Evolutionary conservation across 2,888 invertebrate species (phyloP).

Genomic region (Caenorhabditis sinica): DNA sequence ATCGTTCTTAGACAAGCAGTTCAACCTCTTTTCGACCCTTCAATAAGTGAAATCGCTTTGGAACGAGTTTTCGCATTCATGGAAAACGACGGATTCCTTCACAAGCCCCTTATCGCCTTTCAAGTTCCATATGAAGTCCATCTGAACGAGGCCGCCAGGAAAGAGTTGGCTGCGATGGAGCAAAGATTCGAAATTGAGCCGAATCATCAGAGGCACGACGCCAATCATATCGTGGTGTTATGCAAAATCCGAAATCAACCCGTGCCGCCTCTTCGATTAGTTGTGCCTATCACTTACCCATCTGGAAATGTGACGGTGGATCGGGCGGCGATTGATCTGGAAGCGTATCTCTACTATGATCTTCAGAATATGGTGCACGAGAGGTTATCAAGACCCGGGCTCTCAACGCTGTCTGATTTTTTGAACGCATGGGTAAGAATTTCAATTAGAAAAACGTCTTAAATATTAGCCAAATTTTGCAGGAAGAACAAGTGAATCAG

Average conservation of each 20-base stretch:
- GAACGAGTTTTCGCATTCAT: no score
- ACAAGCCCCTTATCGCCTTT: no score
- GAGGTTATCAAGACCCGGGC: constrained; percentile 73
- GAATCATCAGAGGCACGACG: constrained; percentile 67
- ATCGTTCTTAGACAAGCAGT: no score
- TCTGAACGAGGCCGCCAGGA: constrained; percentile 67
- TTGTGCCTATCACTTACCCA: constrained; percentile 80
- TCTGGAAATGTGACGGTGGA: constrained; percentile 74
- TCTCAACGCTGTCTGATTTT: constrained; percentile 78
- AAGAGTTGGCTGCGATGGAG: constrained; percentile 73
- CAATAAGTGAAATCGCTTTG: no score
- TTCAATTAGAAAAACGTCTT: background rate
- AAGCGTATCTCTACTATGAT: constrained; percentile 82
- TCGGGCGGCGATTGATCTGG: constrained; percentile 77
- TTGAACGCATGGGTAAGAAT: constrained; percentile 81
- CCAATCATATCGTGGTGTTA: constrained; percentile 69
- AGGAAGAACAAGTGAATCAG: constrained; percentile 64
- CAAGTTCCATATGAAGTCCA: no score
- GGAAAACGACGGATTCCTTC: no score
- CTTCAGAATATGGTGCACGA: constrained; percentile 81
- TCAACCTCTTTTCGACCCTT: no score
- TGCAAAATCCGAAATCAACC: constrained; percentile 76
- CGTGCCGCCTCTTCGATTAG: constrained; percentile 78
- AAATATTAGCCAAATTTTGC: constrained; percentile 24
- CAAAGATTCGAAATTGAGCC: constrained; percentile 75